phyloP scores from a whole-genome alignment of 35 echinoderm and acorn worm genomes.

The Chiridota heheva region DNA sequence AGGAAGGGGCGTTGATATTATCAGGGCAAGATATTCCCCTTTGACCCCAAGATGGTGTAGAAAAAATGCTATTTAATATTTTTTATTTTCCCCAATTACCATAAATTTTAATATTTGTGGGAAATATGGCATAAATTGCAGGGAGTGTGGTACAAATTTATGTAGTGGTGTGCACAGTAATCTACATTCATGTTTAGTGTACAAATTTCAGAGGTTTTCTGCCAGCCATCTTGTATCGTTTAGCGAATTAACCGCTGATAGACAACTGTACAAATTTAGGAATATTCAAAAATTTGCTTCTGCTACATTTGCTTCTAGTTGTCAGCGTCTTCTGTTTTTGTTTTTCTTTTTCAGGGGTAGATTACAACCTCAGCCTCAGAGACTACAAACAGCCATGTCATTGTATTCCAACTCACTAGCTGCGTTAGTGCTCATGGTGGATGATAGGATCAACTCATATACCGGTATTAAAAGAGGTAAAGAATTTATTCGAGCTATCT shows the following conservation, averaged over 20 bases:
- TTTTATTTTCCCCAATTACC: no score
- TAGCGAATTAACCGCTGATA: neutral
- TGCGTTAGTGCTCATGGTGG: slow-evolving; percentile 87
- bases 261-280: neutral
- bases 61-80: no score
- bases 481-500: no score
- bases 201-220: neutral
- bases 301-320: neutral
- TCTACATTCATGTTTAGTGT: neutral
- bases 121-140: no score
- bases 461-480: slow-evolving; percentile 95
- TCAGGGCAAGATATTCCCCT: no score
- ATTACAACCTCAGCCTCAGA: slow-evolving; percentile 71
- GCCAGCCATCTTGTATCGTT: neutral
- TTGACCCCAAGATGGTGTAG: no score
- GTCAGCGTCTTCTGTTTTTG: neutral
- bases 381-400: slow-evolving; percentile 88
- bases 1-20: no score
- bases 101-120: no score
- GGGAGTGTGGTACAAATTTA: neutral
- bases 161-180: neutral
- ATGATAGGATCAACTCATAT: slow-evolving; percentile 95
- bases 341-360: slow-evolving; percentile 54
- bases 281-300: neutral
- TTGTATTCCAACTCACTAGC: slow-evolving; percentile 81